Conservation (phyloP, 2,113 vertebrate species). For the Phycodurus eques region DNA sequence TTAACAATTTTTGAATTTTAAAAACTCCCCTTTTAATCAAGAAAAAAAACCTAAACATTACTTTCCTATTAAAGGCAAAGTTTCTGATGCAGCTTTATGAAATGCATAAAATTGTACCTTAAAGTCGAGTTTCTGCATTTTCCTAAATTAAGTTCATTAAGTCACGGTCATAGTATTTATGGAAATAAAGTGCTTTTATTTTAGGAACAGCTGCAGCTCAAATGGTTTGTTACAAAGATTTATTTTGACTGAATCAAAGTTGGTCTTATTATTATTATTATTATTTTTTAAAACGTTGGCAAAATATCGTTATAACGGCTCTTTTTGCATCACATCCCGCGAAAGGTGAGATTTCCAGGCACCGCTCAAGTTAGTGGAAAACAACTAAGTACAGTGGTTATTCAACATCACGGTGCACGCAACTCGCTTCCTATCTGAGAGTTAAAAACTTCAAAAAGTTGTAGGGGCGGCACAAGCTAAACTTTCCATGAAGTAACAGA, state of each 20-base stretch:
- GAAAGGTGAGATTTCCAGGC: constrained; percentile 23
- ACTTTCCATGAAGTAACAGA: constrained; percentile 9
- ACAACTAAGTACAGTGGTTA: constrained; percentile 52
- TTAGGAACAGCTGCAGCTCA: constrained; percentile 40
- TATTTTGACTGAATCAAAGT: neutral
- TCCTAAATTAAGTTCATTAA: neutral
- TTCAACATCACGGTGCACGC: constrained; percentile 24
- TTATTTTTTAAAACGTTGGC: constrained; percentile 8
- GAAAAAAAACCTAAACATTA: neutral
- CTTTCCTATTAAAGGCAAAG: neutral
- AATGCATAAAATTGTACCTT: neutral
- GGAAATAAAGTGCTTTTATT: constrained; percentile 83
- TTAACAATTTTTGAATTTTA: no score
- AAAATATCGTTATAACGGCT: neutral
- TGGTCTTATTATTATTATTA: neutral
- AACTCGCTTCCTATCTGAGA: constrained; percentile 11
- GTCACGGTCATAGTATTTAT: constrained; percentile 16
- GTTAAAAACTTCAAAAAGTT: constrained; percentile 19
- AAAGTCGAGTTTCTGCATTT: neutral
- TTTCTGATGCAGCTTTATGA: neutral
- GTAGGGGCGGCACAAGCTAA: constrained; percentile 31
- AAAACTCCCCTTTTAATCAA: no score
- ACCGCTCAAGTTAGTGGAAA: constrained; percentile 12
- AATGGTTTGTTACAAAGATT: neutral
- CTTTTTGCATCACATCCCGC: neutral